Percentiles rank a stretch among this genome's conserved stretches.
phyloP scores from a whole-genome alignment of 2,888 invertebrate species.

The Thymelicus lineola region DNA sequence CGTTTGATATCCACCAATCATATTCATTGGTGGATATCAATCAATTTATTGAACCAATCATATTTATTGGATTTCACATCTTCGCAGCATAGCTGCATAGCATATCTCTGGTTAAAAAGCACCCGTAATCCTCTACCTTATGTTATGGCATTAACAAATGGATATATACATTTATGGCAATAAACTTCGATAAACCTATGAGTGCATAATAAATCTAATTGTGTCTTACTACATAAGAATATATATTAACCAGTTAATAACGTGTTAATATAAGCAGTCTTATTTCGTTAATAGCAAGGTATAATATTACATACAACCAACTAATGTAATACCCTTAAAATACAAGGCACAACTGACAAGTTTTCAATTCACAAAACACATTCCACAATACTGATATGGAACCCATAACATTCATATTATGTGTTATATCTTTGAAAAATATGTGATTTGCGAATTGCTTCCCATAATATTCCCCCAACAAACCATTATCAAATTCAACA shows the following conservation, averaged over 20 bases:
- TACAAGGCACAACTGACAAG: conserved; percentile 33
- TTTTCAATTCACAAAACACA: conserved; percentile 24
- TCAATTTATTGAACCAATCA: too few species aligned
- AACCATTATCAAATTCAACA: conserved; percentile 6
- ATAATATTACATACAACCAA: conserved; percentile 22
- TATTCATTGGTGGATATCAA: too few species aligned
- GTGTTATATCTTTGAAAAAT: background rate
- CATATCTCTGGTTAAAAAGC: too few species aligned
- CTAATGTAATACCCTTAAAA: conserved; percentile 31
- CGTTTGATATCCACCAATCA: too few species aligned
- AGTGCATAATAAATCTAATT: conserved; percentile 35
- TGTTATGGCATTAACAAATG: conserved; percentile 22
- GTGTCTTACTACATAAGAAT: conserved; percentile 25
- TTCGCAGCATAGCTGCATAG: too few species aligned
- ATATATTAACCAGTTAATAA: conserved; percentile 25
- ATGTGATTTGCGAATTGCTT: conserved; percentile 2
- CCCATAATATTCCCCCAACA: background rate
- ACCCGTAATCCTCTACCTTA: background rate
- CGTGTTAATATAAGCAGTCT: conserved; percentile 36
- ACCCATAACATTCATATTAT: background rate
- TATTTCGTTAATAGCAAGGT: conserved; percentile 32
- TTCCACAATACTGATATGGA: background rate
- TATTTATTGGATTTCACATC: too few species aligned
- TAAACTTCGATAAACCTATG: conserved; percentile 26
- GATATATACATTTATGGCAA: conserved; percentile 11